phyloP scores from a whole-genome alignment of 2,113 vertebrate genomes.

The Isichthys henryi region DNA sequence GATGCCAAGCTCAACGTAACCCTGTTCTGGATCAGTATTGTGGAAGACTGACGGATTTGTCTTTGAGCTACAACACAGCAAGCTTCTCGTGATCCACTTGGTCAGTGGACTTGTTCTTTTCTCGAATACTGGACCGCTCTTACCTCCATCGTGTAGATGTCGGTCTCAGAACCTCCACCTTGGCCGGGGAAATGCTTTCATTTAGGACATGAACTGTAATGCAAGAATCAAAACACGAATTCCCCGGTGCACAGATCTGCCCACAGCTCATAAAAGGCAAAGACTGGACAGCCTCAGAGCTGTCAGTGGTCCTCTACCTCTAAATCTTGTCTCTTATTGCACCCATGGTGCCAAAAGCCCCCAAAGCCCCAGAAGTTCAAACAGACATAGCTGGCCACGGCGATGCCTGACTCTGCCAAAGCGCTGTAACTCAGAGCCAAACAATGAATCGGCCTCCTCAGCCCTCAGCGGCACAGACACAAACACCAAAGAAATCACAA shows the following conservation, averaged over 20 bases:
- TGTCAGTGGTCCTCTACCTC: background rate
- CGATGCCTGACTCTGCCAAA: background rate
- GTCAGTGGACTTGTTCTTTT: background rate
- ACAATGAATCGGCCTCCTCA: background rate
- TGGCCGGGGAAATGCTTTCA: background rate
- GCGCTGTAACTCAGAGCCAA: background rate
- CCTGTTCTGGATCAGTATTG: background rate
- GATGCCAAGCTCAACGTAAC: background rate
- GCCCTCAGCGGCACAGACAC: background rate
- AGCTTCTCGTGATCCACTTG: background rate
- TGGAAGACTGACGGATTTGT: background rate
- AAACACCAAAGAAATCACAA: background rate
- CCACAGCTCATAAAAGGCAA: background rate
- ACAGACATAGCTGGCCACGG: background rate
- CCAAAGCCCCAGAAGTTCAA: background rate
- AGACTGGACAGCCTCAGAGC: background rate
- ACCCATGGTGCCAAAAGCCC: background rate
- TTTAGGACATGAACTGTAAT: background rate
- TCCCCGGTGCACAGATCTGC: background rate
- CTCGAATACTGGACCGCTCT: background rate
- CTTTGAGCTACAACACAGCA: background rate
- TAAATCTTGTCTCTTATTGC: background rate
- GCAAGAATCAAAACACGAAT: background rate
- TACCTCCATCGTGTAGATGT: background rate
- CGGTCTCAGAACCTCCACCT: background rate